Base-by-base conservation (phyloP, 1,140 invertebrate genomes). In the Hyposmocoma kahamanoa region DNA sequence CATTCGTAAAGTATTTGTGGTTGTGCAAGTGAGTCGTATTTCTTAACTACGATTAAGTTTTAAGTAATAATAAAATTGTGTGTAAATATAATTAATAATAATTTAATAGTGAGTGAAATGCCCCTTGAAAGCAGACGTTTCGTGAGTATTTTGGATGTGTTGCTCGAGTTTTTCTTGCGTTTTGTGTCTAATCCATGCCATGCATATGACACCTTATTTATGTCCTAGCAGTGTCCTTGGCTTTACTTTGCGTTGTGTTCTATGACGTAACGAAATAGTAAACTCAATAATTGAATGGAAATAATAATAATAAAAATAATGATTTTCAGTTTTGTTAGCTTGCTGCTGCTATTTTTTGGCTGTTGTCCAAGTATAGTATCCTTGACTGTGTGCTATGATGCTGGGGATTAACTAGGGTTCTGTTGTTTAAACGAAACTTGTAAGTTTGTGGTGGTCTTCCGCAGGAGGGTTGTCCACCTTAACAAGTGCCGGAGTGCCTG, bases 401-500 rank as follows among this genome's bases (percentile, higher is more conserved):
- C n/a, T 54, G 59, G 55, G 60, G 53, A 67, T 69, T 67, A 72
- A 64, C 43, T 56, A 56, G 67, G 53, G 55, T 57, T 58, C 61
- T 66, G 59, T 59, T 68, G 67, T 64, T 3, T 13, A 8, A 59
- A 69, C 57, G 56, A 54, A 53, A 62, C 72, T 55, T 80, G 61
- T 21, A 41, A 72, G 68, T 46, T 30, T 39, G 34, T 73, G 45
- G 60, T 69, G 72, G 65, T 83, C 59, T 75, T 82, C 64, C 79
- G 70, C 79, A 84, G 80, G 80, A 75, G 50, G 61, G 68, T 84
- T 84, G 80, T 80, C 63, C 68, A 76, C 64, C 62, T 62, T 79
- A 80, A 80, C 75, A 70, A 75, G 77, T 74, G 76, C 67, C 72
- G 48, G 78, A 80, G 78, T 84, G 78, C 74, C 68, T 67, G 69